Conservation (phyloP, 1,140 invertebrate genomes). For the Pentalonia nigronervosa region DNA sequence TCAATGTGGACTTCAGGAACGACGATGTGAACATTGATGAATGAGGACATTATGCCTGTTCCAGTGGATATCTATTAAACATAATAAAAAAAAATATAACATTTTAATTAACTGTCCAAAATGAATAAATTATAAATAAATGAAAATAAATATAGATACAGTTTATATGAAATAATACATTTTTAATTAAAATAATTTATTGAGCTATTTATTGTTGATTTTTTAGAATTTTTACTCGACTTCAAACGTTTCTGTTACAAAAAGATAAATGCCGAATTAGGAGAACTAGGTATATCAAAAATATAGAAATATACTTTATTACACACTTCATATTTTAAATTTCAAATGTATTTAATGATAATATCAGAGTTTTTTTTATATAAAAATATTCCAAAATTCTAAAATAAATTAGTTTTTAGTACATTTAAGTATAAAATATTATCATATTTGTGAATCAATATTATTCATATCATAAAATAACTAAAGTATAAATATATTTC, state of each 20-base stretch:
- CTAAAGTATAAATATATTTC: too few relatives aligned
- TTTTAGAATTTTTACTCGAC: background rate
- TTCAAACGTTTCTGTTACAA: background rate
- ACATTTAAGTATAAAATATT: background rate
- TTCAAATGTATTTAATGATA: background rate
- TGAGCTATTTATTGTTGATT: background rate
- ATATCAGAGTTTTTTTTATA: too few relatives aligned
- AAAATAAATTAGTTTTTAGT: background rate
- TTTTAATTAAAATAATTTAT: background rate
- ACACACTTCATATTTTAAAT: background rate
- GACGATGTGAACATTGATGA: constrained; percentile 86
- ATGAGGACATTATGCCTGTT: constrained; percentile 84
- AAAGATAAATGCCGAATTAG: background rate
- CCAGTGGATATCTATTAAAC: constrained; percentile 88
- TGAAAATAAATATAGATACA: background rate
- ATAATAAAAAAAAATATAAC: constrained; percentile 47
- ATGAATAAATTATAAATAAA: background rate
- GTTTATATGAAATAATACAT: background rate
- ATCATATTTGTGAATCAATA: background rate
- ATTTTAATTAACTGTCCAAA: background rate
- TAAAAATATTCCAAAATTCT: too few relatives aligned
- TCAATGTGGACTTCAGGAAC: constrained; percentile 86
- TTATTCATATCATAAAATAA: too few relatives aligned
- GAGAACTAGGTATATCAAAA: background rate
- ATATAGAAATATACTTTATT: background rate